Evolutionary conservation across 2,797 vertebrate genomes (phyloP).

Genomic region (Lepilemur septentrionalis): DNA sequence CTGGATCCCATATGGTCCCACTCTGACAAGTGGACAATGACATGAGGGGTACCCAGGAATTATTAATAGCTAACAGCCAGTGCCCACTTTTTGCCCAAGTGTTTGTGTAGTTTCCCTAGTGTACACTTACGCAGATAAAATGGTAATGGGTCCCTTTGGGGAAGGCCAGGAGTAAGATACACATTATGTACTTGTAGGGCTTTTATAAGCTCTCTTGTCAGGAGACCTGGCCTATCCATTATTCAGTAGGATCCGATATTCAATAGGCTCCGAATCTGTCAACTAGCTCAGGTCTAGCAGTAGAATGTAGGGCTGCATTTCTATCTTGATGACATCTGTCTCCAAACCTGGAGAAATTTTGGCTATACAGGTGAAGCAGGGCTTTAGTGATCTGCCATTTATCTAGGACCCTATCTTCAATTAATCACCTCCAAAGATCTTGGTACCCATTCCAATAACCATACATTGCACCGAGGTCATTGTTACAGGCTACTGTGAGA

Average conservation of each 20-base stretch:
- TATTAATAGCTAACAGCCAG: background rate
- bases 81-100: background rate
- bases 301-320: background rate
- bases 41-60: background rate
- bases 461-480: background rate
- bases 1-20: background rate
- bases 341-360: background rate
- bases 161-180: background rate
- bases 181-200: background rate
- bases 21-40: background rate
- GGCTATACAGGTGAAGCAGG: background rate
- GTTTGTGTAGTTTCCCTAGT: background rate
- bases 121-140: background rate
- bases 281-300: background rate
- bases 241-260: background rate
- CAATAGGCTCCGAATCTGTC: background rate
- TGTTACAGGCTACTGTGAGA: background rate
- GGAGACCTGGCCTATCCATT: background rate
- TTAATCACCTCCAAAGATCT: background rate
- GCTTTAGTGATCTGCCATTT: background rate
- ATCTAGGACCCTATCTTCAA: background rate
- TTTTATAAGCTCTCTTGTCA: background rate
- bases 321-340: background rate
- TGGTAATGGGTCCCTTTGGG: background rate
- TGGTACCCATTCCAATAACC: background rate